A percentile compares a stretch with the other conserved stretches of the same genome.
Conservation (phyloP, 2,888 invertebrate species). For the Aphidius colemani region DNA sequence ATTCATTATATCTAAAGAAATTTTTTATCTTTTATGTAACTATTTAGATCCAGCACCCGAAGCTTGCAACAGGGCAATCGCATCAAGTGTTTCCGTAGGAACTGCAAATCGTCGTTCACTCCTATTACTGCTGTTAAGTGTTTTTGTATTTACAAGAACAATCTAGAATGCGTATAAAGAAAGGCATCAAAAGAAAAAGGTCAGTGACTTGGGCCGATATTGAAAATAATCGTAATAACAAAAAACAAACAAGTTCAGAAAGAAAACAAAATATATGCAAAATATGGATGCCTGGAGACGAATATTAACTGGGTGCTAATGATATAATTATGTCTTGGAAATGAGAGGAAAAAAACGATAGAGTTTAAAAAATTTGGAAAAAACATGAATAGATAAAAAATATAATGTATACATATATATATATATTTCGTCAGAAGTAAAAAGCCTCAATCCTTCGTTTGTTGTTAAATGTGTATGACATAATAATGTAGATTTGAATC, state of each 20-base stretch:
- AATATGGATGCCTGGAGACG: no score
- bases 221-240: not conserved
- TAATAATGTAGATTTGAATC: no score
- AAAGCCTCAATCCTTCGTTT: no score
- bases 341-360: no score
- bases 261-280: no score
- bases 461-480: no score
- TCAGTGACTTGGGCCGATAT: conserved; percentile 1
- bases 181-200: conserved; percentile 35
- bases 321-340: conserved; percentile 2
- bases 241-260: not conserved
- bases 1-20: conserved; percentile 5
- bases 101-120: conserved; percentile 38
- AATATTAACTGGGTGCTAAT: not conserved
- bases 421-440: no score
- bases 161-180: conserved; percentile 39
- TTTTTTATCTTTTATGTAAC: conserved; percentile 15
- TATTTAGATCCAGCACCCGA: conserved; percentile 51
- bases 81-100: conserved; percentile 54
- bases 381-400: no score
- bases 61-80: conserved; percentile 51
- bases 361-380: no score
- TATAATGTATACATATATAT: no score
- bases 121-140: conserved; percentile 41
- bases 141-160: conserved; percentile 41